Conservation (phyloP, 2,113 vertebrate genomes). For the Antechinus stuartii region DNA sequence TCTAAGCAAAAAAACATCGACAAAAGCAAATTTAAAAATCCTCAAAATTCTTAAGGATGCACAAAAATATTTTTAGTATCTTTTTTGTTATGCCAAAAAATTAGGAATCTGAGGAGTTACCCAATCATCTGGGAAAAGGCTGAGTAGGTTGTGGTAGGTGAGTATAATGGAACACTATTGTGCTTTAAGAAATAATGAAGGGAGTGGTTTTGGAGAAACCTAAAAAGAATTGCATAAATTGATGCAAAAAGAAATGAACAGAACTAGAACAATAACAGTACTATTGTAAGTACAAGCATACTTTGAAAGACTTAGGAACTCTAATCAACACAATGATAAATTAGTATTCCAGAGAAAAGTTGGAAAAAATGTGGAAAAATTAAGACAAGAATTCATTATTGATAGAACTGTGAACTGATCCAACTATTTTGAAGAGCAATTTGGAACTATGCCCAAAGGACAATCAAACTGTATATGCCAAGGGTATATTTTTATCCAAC, state of each 20-base stretch:
- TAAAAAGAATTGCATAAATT: neutral
- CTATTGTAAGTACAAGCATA: neutral
- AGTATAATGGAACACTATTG: neutral
- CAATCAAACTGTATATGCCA: too few species aligned
- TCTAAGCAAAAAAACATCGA: neutral
- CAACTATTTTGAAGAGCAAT: too few species aligned
- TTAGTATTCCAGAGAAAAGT: neutral
- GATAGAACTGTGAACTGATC: too few species aligned
- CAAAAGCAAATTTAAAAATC: too few species aligned
- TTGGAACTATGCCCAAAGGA: too few species aligned
- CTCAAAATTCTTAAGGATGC: neutral
- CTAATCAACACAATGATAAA: neutral
- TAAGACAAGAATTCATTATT: too few species aligned
- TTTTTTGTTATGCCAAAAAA: neutral
- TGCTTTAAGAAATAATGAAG: neutral
- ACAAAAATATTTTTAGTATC: neutral
- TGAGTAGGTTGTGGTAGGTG: neutral
- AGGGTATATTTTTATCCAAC: too few species aligned
- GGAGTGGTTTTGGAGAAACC: too few species aligned
- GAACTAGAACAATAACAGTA: neutral
- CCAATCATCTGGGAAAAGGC: neutral
- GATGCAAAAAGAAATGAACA: neutral
- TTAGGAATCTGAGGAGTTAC: neutral
- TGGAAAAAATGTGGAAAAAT: too few species aligned
- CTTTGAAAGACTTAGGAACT: neutral